phyloP scores from a whole-genome alignment of 2,888 invertebrate species.

The Tuberolachnus salignus region DNA sequence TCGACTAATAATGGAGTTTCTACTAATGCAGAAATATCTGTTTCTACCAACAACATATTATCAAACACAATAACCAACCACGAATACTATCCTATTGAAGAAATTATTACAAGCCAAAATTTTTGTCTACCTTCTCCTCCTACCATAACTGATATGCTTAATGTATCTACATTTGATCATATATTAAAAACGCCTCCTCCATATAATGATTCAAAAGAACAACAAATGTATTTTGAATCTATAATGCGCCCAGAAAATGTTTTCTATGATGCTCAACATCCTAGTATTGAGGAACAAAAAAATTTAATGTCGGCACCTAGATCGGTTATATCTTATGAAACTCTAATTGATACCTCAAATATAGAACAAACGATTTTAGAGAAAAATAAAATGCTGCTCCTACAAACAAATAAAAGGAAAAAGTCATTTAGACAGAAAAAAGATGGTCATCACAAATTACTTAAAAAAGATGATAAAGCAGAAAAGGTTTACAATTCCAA shows the following conservation, averaged over 20 bases:
- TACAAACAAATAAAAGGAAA: no score
- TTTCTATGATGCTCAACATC: conserved; percentile 30
- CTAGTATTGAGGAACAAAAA: conserved; percentile 21
- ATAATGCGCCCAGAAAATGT: conserved; percentile 33
- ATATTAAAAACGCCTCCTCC: neutral
- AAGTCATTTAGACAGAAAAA: no score
- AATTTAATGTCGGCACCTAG: neutral
- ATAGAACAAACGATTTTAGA: neutral
- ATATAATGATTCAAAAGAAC: neutral
- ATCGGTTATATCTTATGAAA: neutral
- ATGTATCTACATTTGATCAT: neutral
- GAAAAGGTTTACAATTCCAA: no score
- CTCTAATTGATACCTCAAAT: neutral
- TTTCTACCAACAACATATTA: neutral
- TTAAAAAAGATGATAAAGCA: no score
- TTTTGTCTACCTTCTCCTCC: neutral
- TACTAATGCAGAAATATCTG: neutral
- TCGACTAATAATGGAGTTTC: neutral
- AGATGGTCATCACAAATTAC: no score
- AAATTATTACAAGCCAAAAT: conserved; percentile 6
- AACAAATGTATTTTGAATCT: neutral
- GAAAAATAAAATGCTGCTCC: neutral
- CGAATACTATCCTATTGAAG: conserved; percentile 23
- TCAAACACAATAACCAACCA: neutral
- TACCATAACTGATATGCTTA: neutral